A percentile compares a stretch with the other conserved stretches of the same genome.
phyloP scores from a whole-genome alignment of 92 coral and sea anemone genomes.

The Porites lobata region DNA sequence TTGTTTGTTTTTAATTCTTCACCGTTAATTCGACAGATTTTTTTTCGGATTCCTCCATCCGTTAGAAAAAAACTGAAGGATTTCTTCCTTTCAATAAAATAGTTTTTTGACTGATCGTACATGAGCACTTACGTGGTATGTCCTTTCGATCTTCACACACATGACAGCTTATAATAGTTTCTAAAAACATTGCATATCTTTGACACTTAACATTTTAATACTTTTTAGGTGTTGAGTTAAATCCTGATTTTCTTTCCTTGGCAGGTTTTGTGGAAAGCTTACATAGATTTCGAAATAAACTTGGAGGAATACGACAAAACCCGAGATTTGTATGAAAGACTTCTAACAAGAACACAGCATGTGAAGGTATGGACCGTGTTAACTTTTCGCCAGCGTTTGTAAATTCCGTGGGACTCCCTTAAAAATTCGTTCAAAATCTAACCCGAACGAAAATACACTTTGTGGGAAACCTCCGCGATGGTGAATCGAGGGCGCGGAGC shows the following conservation, averaged over 20 bases:
- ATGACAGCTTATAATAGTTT: too few species aligned
- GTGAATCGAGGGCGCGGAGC: too few species aligned
- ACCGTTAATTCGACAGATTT: not conserved
- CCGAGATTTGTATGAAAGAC: conserved; percentile 93
- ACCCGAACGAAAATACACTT: too few species aligned
- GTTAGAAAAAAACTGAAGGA: not conserved
- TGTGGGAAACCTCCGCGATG: too few species aligned
- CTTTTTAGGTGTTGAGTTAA: too few species aligned
- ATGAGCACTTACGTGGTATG: too few species aligned
- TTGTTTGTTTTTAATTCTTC: not conserved
- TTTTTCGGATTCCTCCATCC: not conserved
- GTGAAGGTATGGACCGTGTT: conserved; percentile 78
- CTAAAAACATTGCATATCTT: too few species aligned
- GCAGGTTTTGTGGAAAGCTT: conserved; percentile 99
- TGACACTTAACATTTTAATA: too few species aligned
- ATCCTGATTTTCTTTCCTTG: not conserved
- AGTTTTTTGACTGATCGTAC: too few species aligned
- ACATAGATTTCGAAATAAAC: conserved; percentile 98
- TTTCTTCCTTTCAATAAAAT: too few species aligned
- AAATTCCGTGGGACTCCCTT: not conserved
- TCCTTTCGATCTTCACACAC: too few species aligned
- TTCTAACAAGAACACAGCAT: conserved; percentile 91
- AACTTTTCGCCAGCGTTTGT: not conserved
- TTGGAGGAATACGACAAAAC: conserved; percentile 91
- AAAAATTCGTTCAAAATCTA: not conserved